phyloP scores from a whole-genome alignment of 2,888 invertebrate species.

The Sinelater perroti region DNA sequence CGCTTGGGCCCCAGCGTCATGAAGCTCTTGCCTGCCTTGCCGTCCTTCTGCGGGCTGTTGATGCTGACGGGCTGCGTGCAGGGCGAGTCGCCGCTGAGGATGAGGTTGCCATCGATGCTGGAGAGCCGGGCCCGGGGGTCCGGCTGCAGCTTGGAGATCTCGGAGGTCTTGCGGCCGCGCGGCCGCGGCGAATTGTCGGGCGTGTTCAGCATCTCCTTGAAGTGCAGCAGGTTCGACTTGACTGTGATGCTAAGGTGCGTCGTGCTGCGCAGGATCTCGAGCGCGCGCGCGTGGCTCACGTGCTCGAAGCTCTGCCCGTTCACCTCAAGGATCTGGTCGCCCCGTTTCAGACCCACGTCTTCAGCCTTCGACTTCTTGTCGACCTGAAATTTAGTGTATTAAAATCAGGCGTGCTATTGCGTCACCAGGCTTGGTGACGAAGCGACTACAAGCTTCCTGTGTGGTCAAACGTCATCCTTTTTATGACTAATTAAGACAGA shows the following conservation, averaged over 20 bases:
- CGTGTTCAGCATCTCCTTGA: constrained; percentile 77
- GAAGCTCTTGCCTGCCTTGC: constrained; percentile 69
- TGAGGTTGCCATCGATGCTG: constrained; percentile 71
- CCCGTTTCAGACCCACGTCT: constrained; percentile 94
- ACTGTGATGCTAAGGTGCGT: constrained; percentile 97
- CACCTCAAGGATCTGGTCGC: constrained; percentile 97
- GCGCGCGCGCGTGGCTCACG: constrained; percentile 88
- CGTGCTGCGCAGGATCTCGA: constrained; percentile 91
- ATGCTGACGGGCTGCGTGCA: constrained; percentile 67
- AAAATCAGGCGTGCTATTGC: no score
- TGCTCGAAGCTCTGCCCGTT: constrained; percentile 97
- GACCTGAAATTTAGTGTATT: constrained; percentile 61
- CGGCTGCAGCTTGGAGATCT: constrained; percentile 73
- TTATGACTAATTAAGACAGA: no score
- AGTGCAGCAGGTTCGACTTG: constrained; percentile 93
- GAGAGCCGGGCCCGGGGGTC: constrained; percentile 81
- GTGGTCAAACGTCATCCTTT: no score
- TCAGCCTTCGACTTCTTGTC: constrained; percentile 94
- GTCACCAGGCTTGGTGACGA: no score
- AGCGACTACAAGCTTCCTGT: no score
- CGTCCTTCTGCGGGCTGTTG: constrained; percentile 73
- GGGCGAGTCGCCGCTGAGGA: constrained; percentile 55
- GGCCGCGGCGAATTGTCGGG: constrained; percentile 85
- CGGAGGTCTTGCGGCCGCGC: constrained; percentile 67
- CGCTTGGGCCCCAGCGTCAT: constrained; percentile 91